Evolutionary conservation across 2,888 invertebrate species (phyloP), one percentile per base, ranked within the genome.

Genomic region (Plebejus melissa): DNA sequence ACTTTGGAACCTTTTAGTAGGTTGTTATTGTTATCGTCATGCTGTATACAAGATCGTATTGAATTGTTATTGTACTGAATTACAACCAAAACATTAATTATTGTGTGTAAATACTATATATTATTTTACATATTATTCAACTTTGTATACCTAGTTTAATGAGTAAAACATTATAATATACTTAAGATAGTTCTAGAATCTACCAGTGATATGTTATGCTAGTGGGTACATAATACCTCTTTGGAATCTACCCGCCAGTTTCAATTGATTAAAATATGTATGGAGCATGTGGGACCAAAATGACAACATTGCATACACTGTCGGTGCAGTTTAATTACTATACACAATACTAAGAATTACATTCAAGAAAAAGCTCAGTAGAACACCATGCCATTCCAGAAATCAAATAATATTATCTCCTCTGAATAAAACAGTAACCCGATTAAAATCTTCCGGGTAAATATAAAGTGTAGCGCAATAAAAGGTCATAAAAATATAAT

Each of bases 381-480:
- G 0, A 28, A 36, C 32, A 65, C 1, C 36, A 1, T 4, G 13
- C 13, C 0, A 4, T 65, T 65, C 32, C 65, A 65, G 65, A 65
- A 65, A 65, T 28, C 65, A 6, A 65, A 65, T 32, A 36, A 65
- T 32, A 36, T 32, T 32, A 16, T 65, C 32, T 36, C 11, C 11
- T 28, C 9, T 60, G 28, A 60, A 11, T 60, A 60, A 60, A 60
- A 28, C n/a, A 28, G 28, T 65, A 32, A 65, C 32, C 65, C 16
- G 65, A 65, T 65, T 65, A 65, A 65, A 65, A 65, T 65, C 13
- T 65, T 65, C 65, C 32, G 36, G 32, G 65, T 65, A 65, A 65
- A 65, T 65, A 65, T 65, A 32, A 65, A 65, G 13, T 65, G 65
- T 65, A 32, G 32, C 65, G 65, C 65, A 65, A 65, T 65, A 65